These are phyloP conservation scores for Pangasius mekongensis DNA, from an alignment of 2,797 vertebrate species.

Conservation along the genomic window DNA sequence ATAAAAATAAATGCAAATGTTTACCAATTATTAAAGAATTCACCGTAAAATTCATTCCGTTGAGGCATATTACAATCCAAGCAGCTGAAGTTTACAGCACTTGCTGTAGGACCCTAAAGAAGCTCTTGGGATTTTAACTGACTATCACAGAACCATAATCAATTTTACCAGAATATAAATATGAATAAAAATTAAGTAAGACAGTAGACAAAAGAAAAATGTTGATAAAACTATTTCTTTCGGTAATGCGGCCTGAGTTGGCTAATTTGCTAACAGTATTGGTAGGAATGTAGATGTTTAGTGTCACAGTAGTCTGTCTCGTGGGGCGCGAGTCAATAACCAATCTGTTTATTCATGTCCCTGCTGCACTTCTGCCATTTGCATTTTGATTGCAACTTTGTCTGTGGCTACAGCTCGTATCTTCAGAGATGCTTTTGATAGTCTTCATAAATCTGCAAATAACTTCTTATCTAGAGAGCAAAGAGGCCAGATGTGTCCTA, in stretches of 20 bases:
- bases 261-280: slow-evolving; percentile 47
- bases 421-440: slow-evolving; percentile 77
- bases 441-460: slow-evolving; percentile 80
- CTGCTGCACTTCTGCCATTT: slow-evolving; percentile 71
- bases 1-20: background rate
- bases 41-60: no score
- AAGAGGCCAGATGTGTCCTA: slow-evolving; percentile 76
- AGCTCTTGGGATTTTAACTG: background rate
- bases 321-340: slow-evolving; percentile 68
- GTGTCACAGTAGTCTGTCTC: slow-evolving; percentile 72
- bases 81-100: background rate
- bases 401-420: slow-evolving; percentile 74
- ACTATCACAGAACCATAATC: no score
- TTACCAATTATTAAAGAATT: background rate
- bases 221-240: slow-evolving; percentile 3
- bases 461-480: slow-evolving; percentile 78
- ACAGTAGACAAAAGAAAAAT: background rate
- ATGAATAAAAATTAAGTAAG: background rate
- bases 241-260: background rate
- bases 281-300: slow-evolving; percentile 60
- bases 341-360: slow-evolving; percentile 72
- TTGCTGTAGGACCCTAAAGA: background rate
- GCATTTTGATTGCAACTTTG: slow-evolving; percentile 82
- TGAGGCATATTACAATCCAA: background rate
- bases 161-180: background rate